Percentiles rank a stretch among this genome's conserved stretches.
Evolutionary conservation across 2,888 invertebrate genomes (phyloP).

Genomic region (Diarsia rubi): DNA sequence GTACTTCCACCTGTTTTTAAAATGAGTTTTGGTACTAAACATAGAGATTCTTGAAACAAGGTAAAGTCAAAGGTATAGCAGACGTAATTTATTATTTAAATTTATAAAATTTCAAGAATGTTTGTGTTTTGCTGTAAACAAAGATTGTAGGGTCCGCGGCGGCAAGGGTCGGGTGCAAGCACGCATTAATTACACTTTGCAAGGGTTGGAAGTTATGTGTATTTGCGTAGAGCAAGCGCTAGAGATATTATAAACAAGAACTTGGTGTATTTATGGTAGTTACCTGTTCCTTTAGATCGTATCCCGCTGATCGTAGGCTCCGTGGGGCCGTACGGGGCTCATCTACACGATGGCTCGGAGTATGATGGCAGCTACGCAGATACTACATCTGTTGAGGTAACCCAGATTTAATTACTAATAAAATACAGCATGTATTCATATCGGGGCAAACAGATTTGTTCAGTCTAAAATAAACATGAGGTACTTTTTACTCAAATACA

Average conservation of each 20-base stretch:
- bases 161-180: conserved; percentile 86
- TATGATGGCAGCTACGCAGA: conserved; percentile 96
- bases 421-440: background rate
- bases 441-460: background rate
- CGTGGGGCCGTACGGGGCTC: conserved; percentile 98
- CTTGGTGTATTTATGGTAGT: conserved; percentile 45
- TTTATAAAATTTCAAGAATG: conserved; percentile 82
- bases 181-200: conserved; percentile 88
- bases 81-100: conserved; percentile 65
- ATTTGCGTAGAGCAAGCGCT: conserved; percentile 66
- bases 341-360: conserved; percentile 97
- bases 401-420: background rate
- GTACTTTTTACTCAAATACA: background rate
- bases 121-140: conserved; percentile 82
- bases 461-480: background rate
- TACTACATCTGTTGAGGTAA: conserved; percentile 91
- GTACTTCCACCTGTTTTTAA: conserved; percentile 37
- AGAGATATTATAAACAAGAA: conserved; percentile 54
- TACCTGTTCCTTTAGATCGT: conserved; percentile 71
- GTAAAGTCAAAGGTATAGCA: conserved; percentile 44
- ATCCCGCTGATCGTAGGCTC: conserved; percentile 95
- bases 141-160: conserved; percentile 79
- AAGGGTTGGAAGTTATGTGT: conserved; percentile 78
- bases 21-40: conserved; percentile 41
- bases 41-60: conserved; percentile 47